These are phyloP conservation scores for Oligia latruncula DNA, from an alignment of 2,888 invertebrate species.

Conservation along the genomic window DNA sequence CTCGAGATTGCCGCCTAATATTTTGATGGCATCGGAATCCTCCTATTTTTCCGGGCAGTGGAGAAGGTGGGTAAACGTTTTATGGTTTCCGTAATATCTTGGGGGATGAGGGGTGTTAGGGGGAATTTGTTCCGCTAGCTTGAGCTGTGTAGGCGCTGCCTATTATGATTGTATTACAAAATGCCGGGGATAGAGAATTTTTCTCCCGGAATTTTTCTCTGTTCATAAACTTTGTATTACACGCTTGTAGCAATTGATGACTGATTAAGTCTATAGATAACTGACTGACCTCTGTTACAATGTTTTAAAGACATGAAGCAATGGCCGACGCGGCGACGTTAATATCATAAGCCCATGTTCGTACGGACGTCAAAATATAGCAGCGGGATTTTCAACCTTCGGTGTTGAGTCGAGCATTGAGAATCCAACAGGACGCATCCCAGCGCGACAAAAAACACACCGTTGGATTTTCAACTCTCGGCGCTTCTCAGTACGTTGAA, in stretches of 20 bases:
- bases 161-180: conserved; percentile 38
- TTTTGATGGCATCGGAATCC: conserved; percentile 54
- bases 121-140: conserved; percentile 29
- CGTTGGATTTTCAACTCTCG: not conserved
- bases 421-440: not conserved
- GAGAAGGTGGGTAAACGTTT: conserved; percentile 48
- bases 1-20: conserved; percentile 55
- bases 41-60: conserved; percentile 31
- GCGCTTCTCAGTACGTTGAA: not conserved
- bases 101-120: conserved; percentile 13
- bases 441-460: not conserved
- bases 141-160: not conserved
- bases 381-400: not conserved
- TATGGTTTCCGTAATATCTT: conserved; percentile 39
- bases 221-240: not conserved
- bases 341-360: not conserved
- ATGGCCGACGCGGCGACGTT: not conserved
- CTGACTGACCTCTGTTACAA: conserved; percentile 6
- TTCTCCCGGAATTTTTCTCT: conserved; percentile 16
- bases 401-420: not conserved
- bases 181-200: conserved; percentile 20
- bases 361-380: not conserved
- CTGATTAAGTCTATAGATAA: conserved; percentile 3
- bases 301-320: not conserved
- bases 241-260: not conserved